Percentiles rank a stretch among this genome's conserved stretches.
phyloP scores from a whole-genome alignment of 2,113 vertebrate species.

The Phoxinus phoxinus region DNA sequence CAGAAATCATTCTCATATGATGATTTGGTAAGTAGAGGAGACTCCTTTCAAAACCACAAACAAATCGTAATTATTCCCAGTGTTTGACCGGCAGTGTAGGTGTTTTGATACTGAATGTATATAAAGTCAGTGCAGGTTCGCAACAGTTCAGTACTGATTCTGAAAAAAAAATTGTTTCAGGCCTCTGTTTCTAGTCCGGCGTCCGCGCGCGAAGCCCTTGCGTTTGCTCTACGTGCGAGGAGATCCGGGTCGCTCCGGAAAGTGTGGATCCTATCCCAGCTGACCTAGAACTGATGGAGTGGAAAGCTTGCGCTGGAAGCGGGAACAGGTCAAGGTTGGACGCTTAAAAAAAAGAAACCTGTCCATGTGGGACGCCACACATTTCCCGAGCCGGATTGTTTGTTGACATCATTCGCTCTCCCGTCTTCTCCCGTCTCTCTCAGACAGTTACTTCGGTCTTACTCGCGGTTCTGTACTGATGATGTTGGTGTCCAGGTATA shows the following conservation, averaged over 20 bases:
- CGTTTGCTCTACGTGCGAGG: constrained; percentile 71
- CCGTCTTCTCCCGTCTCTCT: constrained; percentile 39
- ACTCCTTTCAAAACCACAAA: not conserved
- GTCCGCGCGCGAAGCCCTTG: constrained; percentile 77
- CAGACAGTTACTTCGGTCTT: constrained; percentile 99
- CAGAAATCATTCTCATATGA: no score
- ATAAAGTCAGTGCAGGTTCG: constrained; percentile 69
- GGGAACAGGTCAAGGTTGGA: constrained; percentile 58
- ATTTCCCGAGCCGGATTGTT: constrained; percentile 24
- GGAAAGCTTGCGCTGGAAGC: constrained; percentile 73
- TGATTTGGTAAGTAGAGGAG: no score
- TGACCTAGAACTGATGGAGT: constrained; percentile 60
- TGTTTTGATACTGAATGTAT: constrained; percentile 64
- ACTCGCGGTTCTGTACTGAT: constrained; percentile 92
- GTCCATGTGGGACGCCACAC: constrained; percentile 4
- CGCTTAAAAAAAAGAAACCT: constrained; percentile 49
- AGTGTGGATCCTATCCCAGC: constrained; percentile 45
- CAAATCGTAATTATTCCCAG: not conserved
- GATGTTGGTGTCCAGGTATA: constrained; percentile 88
- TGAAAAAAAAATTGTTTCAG: constrained; percentile 62
- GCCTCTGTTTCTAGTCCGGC: constrained; percentile 32
- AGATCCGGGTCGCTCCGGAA: constrained; percentile 28
- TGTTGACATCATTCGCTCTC: constrained; percentile 11
- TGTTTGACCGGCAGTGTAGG: not conserved
- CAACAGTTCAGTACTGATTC: constrained; percentile 60